These are phyloP conservation scores for Dioctria linearis DNA, from an alignment of 2,888 invertebrate genomes.

Conservation along the genomic window DNA sequence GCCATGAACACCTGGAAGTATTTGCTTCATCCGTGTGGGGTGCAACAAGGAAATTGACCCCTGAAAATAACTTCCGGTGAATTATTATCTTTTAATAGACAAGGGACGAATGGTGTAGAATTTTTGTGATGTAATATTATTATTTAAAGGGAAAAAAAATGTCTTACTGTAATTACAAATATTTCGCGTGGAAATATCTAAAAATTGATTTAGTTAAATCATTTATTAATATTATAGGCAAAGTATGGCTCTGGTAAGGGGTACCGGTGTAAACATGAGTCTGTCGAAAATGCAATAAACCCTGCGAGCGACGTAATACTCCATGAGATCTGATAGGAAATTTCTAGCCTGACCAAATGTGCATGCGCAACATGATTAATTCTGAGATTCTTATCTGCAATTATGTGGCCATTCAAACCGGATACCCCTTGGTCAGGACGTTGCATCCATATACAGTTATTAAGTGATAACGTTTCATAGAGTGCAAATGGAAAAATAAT, in stretches of 20 bases:
- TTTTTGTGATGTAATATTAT: neutral
- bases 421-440: neutral
- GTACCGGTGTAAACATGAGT: no score
- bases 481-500: no score
- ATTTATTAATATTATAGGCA: neutral
- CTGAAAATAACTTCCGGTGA: slow-evolving; percentile 38
- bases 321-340: slow-evolving; percentile 2
- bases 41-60: slow-evolving; percentile 14
- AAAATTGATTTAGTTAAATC: neutral
- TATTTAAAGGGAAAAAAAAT: neutral
- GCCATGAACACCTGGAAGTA: slow-evolving; percentile 26
- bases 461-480: no score
- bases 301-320: neutral
- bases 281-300: no score
- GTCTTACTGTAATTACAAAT: neutral
- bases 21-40: slow-evolving; percentile 8
- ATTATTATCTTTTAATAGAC: neutral
- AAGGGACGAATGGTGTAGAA: neutral
- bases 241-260: neutral
- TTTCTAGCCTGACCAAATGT: neutral
- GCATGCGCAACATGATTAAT: slow-evolving; percentile 2
- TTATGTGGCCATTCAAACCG: slow-evolving; percentile 35
- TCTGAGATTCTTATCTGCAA: slow-evolving; percentile 29
- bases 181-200: neutral
- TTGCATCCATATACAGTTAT: no score